Evolutionary conservation across 2,797 vertebrate species (phyloP).

Genomic region (Rhinophrynus dorsalis): DNA sequence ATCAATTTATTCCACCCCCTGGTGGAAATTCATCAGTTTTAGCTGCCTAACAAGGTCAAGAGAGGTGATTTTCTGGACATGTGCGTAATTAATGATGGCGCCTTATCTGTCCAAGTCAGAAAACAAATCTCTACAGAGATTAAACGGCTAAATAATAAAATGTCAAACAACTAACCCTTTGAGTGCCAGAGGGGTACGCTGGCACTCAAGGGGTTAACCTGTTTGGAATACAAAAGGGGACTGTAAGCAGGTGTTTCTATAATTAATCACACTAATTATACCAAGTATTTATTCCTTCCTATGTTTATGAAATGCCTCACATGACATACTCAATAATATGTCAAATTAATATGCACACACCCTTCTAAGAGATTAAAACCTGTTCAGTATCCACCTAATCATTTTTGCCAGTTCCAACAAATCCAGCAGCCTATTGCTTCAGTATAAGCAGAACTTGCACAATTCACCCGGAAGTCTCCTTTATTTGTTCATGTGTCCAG

Average conservation of each 20-base stretch:
- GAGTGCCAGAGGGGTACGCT: too few relatives aligned
- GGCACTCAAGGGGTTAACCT: too few relatives aligned
- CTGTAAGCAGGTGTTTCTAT: too few relatives aligned
- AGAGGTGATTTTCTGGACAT: too few relatives aligned
- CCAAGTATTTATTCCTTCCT: neutral
- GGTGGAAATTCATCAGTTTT: too few relatives aligned
- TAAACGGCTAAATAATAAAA: too few relatives aligned
- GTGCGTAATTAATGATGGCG: too few relatives aligned
- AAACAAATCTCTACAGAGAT: too few relatives aligned
- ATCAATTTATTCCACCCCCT: too few relatives aligned
- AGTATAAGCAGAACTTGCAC: neutral
- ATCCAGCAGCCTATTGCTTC: neutral
- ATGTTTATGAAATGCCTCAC: slow-evolving; percentile 7
- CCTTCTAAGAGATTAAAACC: slow-evolving; percentile 16
- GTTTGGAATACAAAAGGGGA: neutral
- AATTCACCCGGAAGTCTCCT: neutral
- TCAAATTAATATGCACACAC: slow-evolving; percentile 22
- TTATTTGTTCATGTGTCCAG: neutral
- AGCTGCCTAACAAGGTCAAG: too few relatives aligned
- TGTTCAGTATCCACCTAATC: slow-evolving; percentile 16
- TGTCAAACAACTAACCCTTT: too few relatives aligned
- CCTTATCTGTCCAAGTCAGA: too few relatives aligned
- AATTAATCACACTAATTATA: neutral
- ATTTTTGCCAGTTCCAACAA: slow-evolving; percentile 23
- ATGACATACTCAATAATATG: slow-evolving; percentile 22